A percentile compares a stretch with the other conserved stretches of the same genome.
These are phyloP conservation scores for Ivindomyrus marchei DNA, from an alignment of 2,113 vertebrate genomes.

Conservation along the genomic window DNA sequence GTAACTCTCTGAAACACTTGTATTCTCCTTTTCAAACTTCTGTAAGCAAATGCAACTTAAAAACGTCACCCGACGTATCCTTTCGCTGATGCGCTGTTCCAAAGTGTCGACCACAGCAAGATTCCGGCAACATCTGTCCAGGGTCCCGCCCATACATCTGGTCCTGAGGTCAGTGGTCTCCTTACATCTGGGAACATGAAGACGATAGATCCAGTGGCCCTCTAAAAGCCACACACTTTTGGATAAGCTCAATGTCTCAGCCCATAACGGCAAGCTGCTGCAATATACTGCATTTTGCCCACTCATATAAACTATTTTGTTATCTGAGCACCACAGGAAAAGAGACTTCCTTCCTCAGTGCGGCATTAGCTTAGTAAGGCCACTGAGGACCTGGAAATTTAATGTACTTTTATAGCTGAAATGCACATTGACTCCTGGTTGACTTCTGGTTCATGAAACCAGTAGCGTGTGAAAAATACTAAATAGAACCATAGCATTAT, in stretches of 20 bases:
- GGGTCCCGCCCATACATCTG: slow-evolving; percentile 50
- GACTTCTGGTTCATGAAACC: neutral
- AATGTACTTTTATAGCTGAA: neutral
- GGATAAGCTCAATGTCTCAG: slow-evolving; percentile 31
- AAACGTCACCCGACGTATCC: neutral
- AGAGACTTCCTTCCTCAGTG: neutral
- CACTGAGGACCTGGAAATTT: neutral
- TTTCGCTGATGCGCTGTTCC: neutral
- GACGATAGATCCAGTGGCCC: slow-evolving; percentile 53
- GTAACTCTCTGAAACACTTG: neutral
- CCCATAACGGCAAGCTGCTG: neutral
- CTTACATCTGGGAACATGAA: slow-evolving; percentile 52
- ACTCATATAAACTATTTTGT: neutral
- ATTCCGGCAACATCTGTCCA: slow-evolving; percentile 8
- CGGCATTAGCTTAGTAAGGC: neutral
- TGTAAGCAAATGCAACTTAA: neutral
- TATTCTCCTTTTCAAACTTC: neutral
- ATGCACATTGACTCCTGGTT: neutral
- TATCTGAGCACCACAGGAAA: neutral
- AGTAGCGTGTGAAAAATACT: neutral
- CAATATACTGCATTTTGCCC: neutral
- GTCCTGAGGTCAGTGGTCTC: slow-evolving; percentile 54
- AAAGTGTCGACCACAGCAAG: slow-evolving; percentile 39
- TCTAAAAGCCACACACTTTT: slow-evolving; percentile 46
- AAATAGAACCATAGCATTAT: neutral